Conservation (phyloP, 2,888 invertebrate species). For the Atherix ibis region DNA sequence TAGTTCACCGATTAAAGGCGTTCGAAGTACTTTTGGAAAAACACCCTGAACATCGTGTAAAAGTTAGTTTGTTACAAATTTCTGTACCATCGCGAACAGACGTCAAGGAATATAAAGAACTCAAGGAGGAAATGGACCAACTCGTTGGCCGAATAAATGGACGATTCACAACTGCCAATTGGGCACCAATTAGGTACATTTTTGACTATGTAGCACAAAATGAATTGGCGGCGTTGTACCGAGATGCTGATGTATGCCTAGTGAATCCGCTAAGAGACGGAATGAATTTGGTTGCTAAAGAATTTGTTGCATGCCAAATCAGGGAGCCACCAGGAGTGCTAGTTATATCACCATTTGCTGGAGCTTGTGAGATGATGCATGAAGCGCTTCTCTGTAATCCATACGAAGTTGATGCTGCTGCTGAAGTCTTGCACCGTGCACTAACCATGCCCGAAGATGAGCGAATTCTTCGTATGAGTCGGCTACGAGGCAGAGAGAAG, state of each 20-base stretch:
- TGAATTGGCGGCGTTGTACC: slow-evolving; percentile 70
- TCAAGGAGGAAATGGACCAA: slow-evolving; percentile 84
- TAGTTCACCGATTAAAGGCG: slow-evolving; percentile 67
- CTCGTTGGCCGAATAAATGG: slow-evolving; percentile 74
- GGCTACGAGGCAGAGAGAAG: slow-evolving; percentile 62
- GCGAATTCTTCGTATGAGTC: slow-evolving; percentile 70
- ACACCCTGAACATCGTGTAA: slow-evolving; percentile 72
- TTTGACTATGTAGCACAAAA: slow-evolving; percentile 78
- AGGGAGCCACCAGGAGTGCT: slow-evolving; percentile 72
- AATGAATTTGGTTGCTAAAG: slow-evolving; percentile 86
- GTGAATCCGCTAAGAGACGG: slow-evolving; percentile 79
- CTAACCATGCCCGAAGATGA: slow-evolving; percentile 84
- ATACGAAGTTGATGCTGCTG: slow-evolving; percentile 74
- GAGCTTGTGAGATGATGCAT: slow-evolving; percentile 88
- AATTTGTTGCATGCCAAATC: slow-evolving; percentile 84
- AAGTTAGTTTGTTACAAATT: slow-evolving; percentile 67
- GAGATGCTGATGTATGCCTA: slow-evolving; percentile 72
- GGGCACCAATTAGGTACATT: slow-evolving; percentile 79
- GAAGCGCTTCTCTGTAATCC: slow-evolving; percentile 82
- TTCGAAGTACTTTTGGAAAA: slow-evolving; percentile 68
- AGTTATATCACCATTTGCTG: slow-evolving; percentile 80
- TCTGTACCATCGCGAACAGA: slow-evolving; percentile 80
- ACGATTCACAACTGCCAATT: slow-evolving; percentile 75
- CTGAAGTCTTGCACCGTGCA: slow-evolving; percentile 73
- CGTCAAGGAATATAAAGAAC: slow-evolving; percentile 76